Evolutionary conservation across 64 coral and sea anemone genomes (phyloP).

Genomic region (Stichodactyla mertensii): DNA sequence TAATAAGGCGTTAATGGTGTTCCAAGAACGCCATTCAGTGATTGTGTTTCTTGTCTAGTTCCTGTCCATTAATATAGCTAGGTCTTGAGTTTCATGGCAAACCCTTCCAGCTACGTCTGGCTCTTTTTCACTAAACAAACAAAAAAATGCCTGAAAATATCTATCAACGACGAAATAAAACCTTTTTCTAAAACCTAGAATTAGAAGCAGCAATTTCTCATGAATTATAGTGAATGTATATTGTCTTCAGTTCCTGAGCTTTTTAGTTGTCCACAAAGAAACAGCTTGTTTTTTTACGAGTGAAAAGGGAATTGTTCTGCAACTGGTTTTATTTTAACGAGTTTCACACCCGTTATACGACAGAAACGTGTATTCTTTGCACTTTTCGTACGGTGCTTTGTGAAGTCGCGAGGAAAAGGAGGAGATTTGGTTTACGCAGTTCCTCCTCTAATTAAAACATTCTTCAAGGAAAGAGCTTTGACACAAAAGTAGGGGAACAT

Average conservation of each 20-base stretch:
- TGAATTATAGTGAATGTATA: background rate
- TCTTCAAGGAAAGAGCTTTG: background rate
- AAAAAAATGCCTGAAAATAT: background rate
- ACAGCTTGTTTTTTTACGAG: background rate
- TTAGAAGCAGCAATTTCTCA: background rate
- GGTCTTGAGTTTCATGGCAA: background rate
- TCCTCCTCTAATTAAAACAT: slow-evolving; percentile 12
- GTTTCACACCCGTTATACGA: background rate
- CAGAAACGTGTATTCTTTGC: background rate
- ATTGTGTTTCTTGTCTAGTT: slow-evolving; percentile 7
- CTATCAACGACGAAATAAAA: background rate
- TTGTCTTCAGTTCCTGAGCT: background rate
- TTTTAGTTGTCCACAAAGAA: background rate
- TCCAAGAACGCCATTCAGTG: slow-evolving; percentile 3
- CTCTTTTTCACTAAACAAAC: background rate
- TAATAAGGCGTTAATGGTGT: slow-evolving; percentile 9
- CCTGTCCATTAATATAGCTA: background rate
- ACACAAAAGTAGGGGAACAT: background rate
- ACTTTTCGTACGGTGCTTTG: background rate
- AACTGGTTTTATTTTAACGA: background rate
- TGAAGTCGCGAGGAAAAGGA: background rate
- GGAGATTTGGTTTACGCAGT: background rate
- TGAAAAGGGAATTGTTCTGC: background rate
- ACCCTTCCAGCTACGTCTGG: slow-evolving; percentile 4
- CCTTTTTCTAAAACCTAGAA: background rate